Evolutionary conservation across 2,113 vertebrate species (phyloP).

Genomic region (Telmatochromis sp.): DNA sequence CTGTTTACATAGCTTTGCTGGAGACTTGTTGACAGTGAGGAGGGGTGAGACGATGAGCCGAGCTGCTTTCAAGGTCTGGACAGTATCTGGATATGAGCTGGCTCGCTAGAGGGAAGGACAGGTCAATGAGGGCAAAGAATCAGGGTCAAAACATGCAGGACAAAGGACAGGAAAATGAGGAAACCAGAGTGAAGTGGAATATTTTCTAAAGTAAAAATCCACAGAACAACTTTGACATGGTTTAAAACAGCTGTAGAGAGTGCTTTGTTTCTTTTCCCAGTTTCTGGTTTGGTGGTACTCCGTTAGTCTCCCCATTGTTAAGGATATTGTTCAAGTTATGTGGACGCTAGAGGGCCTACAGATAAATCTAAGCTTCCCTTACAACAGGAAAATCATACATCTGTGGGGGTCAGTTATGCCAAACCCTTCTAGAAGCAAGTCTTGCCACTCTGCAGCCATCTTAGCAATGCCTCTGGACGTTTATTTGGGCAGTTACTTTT

Average conservation of each 20-base stretch:
- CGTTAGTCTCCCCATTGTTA: neutral
- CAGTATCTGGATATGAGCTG: slow-evolving; percentile 19
- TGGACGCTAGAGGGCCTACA: neutral
- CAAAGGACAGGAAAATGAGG: neutral
- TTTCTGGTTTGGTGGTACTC: neutral
- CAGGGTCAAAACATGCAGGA: neutral
- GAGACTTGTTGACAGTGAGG: slow-evolving; percentile 59
- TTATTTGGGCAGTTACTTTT: neutral
- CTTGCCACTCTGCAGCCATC: neutral
- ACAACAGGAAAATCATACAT: neutral
- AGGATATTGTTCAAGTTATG: neutral
- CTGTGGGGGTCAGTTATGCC: neutral
- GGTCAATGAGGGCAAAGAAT: neutral
- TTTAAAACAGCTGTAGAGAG: neutral
- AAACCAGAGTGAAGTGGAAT: neutral
- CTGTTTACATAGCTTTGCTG: slow-evolving; percentile 63
- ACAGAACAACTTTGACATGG: neutral
- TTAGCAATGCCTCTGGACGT: neutral
- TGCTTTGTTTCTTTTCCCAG: neutral
- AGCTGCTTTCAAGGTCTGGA: slow-evolving; percentile 39
- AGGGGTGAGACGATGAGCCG: slow-evolving; percentile 11
- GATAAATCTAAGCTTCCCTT: neutral
- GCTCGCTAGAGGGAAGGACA: neutral
- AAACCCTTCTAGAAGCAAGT: neutral
- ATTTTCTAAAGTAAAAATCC: neutral